Evolutionary conservation across 2,888 invertebrate species (phyloP).

Genomic region (Mythimna albipuncta): DNA sequence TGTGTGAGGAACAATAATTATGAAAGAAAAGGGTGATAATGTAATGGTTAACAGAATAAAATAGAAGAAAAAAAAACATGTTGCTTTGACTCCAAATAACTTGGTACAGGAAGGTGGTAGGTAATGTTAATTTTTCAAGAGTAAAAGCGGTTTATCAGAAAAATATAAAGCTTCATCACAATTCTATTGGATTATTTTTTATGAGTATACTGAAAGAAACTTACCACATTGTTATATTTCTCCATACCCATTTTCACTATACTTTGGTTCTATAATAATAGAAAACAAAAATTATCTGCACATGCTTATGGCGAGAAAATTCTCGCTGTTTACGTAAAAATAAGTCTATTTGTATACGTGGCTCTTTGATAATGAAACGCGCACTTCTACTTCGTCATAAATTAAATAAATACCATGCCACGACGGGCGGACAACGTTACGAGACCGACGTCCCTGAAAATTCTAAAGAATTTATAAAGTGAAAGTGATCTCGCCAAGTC

Average conservation of each 20-base stretch:
- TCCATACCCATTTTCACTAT: conserved; percentile 81
- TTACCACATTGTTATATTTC: conserved; percentile 76
- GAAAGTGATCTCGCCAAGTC: conserved; percentile 52
- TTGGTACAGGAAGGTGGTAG: no score
- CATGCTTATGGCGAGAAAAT: conserved; percentile 24
- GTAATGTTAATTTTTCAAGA: no score
- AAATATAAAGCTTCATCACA: background rate
- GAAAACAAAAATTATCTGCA: conserved; percentile 13
- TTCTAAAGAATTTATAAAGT: conserved; percentile 52
- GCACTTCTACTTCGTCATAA: conserved; percentile 35
- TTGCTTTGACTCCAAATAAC: no score
- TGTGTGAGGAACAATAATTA: no score
- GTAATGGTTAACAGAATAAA: no score
- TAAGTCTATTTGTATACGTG: conserved; percentile 49
- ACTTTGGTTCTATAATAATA: background rate
- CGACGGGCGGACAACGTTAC: conserved; percentile 21
- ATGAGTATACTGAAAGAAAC: conserved; percentile 30
- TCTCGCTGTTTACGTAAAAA: conserved; percentile 19
- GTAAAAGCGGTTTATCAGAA: background rate
- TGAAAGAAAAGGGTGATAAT: no score
- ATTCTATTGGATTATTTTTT: no score
- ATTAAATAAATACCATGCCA: conserved; percentile 45
- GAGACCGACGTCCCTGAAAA: conserved; percentile 52
- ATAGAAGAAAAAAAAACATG: no score
- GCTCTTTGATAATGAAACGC: conserved; percentile 26